Base-by-base conservation (phyloP, 1,140 invertebrate genomes). In the Choristoneura fumiferana region DNA sequence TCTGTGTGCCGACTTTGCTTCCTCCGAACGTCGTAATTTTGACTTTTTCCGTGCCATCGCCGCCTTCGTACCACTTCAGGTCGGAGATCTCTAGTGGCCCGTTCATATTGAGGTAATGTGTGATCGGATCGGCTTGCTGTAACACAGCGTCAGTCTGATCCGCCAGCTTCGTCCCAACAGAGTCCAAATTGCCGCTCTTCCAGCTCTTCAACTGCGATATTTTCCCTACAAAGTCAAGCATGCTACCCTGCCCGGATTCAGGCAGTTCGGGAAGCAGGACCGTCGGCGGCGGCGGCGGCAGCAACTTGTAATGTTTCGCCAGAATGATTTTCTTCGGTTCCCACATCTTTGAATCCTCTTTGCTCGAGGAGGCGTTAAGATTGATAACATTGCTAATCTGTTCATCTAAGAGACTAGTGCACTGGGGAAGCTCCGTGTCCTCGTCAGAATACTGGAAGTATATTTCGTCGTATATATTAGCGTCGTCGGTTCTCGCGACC, bases 401-500 rank as follows among this genome's bases (percentile, higher is more conserved):
- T 67, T 90, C 89, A 39, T 89, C 83, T 60, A 89, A 58, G 55
- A 80, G 64, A 61, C 70, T 84, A 65, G 84, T 78, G 69, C 84
- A 84, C 53, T 85, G 85, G 9, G 87, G 87, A 63, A 90, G 82
- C 59, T 89, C 87, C 3, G 86, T 84, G 22, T 90, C 88, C 52
- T 90, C 89, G 59, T 90, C 88, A 1, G 87, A 84, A 62, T 89
- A 90, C 60, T 89, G 87, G 34, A 89, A 79, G 65, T 87, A 90
- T 39, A 90, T 83, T 54, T 90, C 86, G 62, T 90, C 89, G 56
- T 88, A 90, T 55, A 89, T 87, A 34, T 84, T 85, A 0, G 79
- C 74, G 59, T 89, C 84, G 35, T 87, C 87, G 4, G 81, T 76
- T 29, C 83, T 63, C 0, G 79, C 69, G 1, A 89, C 76, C 0